Evolutionary conservation across 2,113 vertebrate species (phyloP), one percentile per base, ranked within the genome.

Genomic region (Proteles cristata): DNA sequence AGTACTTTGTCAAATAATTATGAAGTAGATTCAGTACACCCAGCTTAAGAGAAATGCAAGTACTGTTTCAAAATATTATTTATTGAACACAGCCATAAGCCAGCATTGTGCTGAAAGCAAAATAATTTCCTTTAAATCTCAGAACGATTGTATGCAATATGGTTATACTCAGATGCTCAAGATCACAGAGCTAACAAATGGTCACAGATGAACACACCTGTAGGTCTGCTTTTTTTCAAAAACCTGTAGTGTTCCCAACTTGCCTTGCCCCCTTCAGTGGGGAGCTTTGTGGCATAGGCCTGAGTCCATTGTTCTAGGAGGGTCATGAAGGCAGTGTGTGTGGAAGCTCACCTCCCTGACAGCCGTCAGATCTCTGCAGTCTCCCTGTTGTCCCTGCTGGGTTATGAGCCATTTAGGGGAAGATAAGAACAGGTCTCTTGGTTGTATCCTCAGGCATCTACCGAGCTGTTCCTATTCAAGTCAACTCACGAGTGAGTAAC

Each of bases 391-490:
- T 87, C 79, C 69, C 2, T 10, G 0, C 85, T 82, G 55, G 14
- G 23, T 69, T 26, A 5, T 39, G 50, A 50, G 8, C 14, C 28
- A 17, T 2, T 25, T 1, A 7, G 15, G 33, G 9, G 83, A 31
- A 74, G 39, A 26, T 68, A 19, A 84, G 66, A 28, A 7, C 31
- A 0, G 15, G 2, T 80, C 48, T 88, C 4, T 0, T 26, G n/a
- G 6, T 80, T 95, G 16, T 92, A 76, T 55, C 28, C 21, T n/a
- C 96, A 99, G 99, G 99, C 25, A 99, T 99, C 96, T 99, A 99
- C 98, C 99, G 99, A 98, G 99, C 99, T 0, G 99, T 99, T 15
- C 99, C 99, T 65, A 99, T 99, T 98, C 99, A n/a, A n/a, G n/a
- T n/a, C n/a, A n/a, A n/a, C n/a, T n/a, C n/a, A n/a, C n/a, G n/a